phyloP scores from a whole-genome alignment of 2,113 vertebrate species.

The Geothlypis trichas region DNA sequence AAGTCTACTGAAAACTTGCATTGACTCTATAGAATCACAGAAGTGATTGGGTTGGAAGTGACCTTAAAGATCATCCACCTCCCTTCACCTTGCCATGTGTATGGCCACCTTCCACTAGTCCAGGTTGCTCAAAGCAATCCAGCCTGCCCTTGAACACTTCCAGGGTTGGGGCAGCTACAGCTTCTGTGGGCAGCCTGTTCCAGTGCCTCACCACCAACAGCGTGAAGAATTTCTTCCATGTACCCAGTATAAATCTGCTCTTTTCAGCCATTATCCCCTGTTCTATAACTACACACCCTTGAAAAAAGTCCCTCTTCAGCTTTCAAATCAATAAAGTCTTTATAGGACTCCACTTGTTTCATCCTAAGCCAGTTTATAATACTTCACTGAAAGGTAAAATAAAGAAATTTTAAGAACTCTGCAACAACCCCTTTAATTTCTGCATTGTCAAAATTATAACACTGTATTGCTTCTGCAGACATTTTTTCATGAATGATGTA shows the following conservation, averaged over 20 bases:
- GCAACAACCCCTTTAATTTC: not conserved
- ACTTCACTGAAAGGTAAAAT: not conserved
- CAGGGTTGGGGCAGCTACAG: not conserved
- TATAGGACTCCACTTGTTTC: not conserved
- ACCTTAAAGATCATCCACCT: not conserved
- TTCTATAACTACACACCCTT: not conserved
- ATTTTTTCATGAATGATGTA: not conserved
- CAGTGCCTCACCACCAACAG: not conserved
- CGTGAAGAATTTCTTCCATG: not conserved
- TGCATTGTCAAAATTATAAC: not conserved
- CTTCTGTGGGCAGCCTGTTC: not conserved
- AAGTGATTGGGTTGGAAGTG: not conserved
- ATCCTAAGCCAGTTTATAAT: not conserved
- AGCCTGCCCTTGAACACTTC: not conserved
- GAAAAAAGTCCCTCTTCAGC: not conserved
- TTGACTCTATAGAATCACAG: not conserved
- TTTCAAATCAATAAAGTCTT: not conserved
- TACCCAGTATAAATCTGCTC: not conserved
- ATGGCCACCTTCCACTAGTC: not conserved
- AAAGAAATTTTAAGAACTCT: not conserved
- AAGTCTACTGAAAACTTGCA: not conserved
- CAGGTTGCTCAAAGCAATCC: not conserved
- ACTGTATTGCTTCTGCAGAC: not conserved
- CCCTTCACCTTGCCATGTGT: rapidly evolving
- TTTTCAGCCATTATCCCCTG: not conserved